Evolutionary conservation across 2,888 invertebrate species (phyloP), one percentile per base, ranked within the genome.

Genomic region (Drosophila paucipuncta): DNA sequence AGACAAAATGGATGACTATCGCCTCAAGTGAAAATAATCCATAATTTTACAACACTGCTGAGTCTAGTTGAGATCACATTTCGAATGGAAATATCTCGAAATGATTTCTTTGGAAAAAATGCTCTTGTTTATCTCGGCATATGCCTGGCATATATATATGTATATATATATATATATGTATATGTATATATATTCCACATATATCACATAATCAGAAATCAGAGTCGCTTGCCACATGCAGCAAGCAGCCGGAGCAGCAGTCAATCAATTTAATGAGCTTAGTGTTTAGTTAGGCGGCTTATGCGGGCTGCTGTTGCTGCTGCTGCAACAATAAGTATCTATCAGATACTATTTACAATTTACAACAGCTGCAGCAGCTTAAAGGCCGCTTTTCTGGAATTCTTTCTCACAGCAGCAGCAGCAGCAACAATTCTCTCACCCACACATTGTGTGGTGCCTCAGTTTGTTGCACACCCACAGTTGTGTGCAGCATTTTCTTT

Each of bases 201-300:
- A 59, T 50, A 35, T 61, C 52, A 49, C 35, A 35, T 63, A 66
- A 80, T 77, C 68, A 63, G 67, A 62, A 76, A 80, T 71, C 78
- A 60, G 66, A 63, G 60, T 63, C 63, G 47, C 37, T 43, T 67
- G 55, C 25, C 31, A 30, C 59, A 65, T 69, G 59, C 59, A 57
- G 49, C 61, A 35, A 57, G 35, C 63, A 50, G 53, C 50, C 62
- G 28, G 31, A 35, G 25, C 35, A 54, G 68, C 75, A 70, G 71
- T 80, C 80, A 80, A 80, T 80, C 80, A 80, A 78, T 73, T 75
- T 80, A 80, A 80, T 82, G 82, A 80, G 75, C 72, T 77, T 58
- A 69, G 55, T 41, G 55, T 58, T 58, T 39, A 68, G 59, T 41
- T 30, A 58, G 61, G 57, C 76, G 55, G 54, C 76, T 74, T 81